Conservation (phyloP, 2,797 vertebrate species). For the Austrolebias charrua region DNA sequence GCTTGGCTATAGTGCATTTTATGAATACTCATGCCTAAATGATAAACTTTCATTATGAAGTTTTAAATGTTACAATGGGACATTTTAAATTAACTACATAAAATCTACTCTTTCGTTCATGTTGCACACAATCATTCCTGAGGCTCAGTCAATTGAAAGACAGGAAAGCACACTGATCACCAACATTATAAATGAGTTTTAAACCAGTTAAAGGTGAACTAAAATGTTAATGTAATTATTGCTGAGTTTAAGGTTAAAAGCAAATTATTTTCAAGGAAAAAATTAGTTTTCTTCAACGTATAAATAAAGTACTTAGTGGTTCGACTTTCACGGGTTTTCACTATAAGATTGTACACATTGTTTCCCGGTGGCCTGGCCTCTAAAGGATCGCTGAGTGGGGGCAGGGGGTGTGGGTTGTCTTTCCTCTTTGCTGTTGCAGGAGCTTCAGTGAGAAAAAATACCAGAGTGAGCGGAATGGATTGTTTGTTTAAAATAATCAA, state of each 20-base stretch:
- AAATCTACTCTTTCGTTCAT: constrained; percentile 1
- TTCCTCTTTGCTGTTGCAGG: too few species aligned
- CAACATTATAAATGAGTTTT: background rate
- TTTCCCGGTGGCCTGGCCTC: too few species aligned
- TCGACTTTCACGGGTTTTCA: too few species aligned
- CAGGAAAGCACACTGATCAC: background rate
- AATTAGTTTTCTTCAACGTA: too few species aligned
- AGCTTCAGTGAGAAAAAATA: too few species aligned
- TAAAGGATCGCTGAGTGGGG: too few species aligned
- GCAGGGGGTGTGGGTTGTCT: too few species aligned
- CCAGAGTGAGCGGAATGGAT: too few species aligned
- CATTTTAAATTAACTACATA: constrained; percentile 1
- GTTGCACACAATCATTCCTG: background rate
- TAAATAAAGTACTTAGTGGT: too few species aligned
- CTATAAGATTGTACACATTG: too few species aligned
- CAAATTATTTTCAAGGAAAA: too few species aligned
- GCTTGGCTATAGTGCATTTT: constrained; percentile 13
- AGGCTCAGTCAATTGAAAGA: background rate
- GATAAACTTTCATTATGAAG: constrained; percentile 9
- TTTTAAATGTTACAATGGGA: constrained; percentile 24
- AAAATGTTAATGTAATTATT: constrained; percentile 13
- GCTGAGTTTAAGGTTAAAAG: background rate
- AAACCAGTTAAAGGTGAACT: constrained; percentile 18
- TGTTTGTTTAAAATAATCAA: too few species aligned
- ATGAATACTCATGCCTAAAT: constrained; percentile 6